Conservation (phyloP, 1,140 invertebrate species). For the Bradysia coprophila region DNA sequence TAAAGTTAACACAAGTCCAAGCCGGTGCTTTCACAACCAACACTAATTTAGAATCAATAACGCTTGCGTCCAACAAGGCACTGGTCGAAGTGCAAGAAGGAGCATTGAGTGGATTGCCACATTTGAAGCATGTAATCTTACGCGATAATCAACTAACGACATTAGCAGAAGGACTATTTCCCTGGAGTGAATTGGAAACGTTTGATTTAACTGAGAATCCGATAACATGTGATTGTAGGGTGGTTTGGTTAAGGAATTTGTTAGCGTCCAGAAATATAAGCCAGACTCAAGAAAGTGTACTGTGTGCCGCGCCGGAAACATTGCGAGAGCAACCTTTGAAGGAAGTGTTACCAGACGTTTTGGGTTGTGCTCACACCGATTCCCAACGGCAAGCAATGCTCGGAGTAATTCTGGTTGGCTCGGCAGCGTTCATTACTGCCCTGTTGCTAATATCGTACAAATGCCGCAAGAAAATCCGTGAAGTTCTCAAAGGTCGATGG, state of each 20-base stretch:
- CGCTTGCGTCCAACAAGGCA: constrained; percentile 56
- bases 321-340: constrained; percentile 47
- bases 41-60: constrained; percentile 57
- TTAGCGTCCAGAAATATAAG: constrained; percentile 50
- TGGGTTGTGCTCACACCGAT: constrained; percentile 58
- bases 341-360: constrained; percentile 47
- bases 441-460: constrained; percentile 54
- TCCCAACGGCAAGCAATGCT: constrained; percentile 59
- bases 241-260: constrained; percentile 64
- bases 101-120: constrained; percentile 54
- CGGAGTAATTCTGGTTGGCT: constrained; percentile 46
- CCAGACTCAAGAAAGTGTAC: constrained; percentile 23
- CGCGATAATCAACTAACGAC: constrained; percentile 58
- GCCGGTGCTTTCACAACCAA: constrained; percentile 61
- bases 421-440: constrained; percentile 43
- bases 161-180: constrained; percentile 52
- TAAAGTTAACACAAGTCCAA: constrained; percentile 45
- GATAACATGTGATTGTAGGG: constrained; percentile 57
- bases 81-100: constrained; percentile 50
- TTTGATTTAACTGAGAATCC: constrained; percentile 70
- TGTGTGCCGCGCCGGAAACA: constrained; percentile 51
- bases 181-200: constrained; percentile 55
- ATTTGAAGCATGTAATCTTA: constrained; percentile 51
- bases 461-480: constrained; percentile 53
- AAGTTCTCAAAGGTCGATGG: constrained; percentile 66